Base-by-base conservation (phyloP, 2,888 invertebrate species). In the Eilema caniola region DNA sequence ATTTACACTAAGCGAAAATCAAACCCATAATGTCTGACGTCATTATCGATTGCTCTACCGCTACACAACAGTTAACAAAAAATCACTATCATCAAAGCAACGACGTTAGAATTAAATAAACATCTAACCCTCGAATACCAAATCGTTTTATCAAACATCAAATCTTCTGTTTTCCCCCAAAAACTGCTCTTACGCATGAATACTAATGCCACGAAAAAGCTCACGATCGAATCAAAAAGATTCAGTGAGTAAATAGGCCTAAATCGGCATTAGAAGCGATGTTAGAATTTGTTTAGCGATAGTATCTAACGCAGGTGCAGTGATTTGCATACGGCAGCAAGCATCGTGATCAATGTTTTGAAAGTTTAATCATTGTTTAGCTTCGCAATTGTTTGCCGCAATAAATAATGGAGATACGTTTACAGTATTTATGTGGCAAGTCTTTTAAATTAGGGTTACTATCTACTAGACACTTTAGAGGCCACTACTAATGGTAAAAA, bases 281-380 rank as follows among this genome's bases (percentile, higher is more conserved):
- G 82, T 90, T 91, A 90, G 90, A 89, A 84, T 73, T 72, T 76
- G 72, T 75, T 83, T 80, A 81, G 84, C 57, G 82, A 83, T 82
- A 20, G 10, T 71, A 83, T 83, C 83, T 69, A 66, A 70, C 69
- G 62, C 83, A 89, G 88, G 89, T 89, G 89, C 84, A 86, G 20
- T 70, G 73, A 77, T 88, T 86, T 86, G 88, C 86, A 88, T 88
- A 85, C 77, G 62, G 16, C 31, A 47, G 20, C 25, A 57, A 62
- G 28, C 53, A 33, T 14, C 10, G 20, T 33, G 62, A 57, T 41
- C 41, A 62, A 62, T 65, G 47, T 66, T 63, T 28, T 24, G 66
- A 12, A 72, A 61, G 33, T 62, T 37, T 66, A 37, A 41, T 41
- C 53, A 28, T 56, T 16, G 53, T 24, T 33, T 24, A 24, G 1